These are phyloP conservation scores for Entomobrya multifasciata DNA, from an alignment of 2,888 invertebrate genomes.

Conservation along the genomic window DNA sequence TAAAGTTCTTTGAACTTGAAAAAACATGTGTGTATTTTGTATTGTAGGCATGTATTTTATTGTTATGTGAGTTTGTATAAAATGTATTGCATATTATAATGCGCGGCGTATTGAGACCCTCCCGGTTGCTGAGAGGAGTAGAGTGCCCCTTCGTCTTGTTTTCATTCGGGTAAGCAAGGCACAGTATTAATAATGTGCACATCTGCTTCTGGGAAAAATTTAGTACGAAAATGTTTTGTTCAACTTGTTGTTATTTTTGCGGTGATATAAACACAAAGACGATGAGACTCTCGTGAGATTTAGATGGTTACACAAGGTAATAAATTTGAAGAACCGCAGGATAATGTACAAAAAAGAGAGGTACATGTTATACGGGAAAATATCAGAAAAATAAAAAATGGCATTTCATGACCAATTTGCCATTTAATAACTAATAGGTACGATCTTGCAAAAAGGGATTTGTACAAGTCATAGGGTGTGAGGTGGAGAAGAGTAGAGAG, in stretches of 20 bases:
- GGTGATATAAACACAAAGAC: conserved; percentile 38
- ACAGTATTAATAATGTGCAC: background rate
- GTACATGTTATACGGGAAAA: background rate
- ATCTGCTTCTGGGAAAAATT: conserved; percentile 35
- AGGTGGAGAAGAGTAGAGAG: too few species aligned
- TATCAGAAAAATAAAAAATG: background rate
- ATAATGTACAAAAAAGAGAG: background rate
- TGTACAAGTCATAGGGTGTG: background rate
- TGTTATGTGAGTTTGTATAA: background rate
- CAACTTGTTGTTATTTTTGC: conserved; percentile 43
- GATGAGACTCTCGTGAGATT: background rate
- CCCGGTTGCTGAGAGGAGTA: background rate
- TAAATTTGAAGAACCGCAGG: conserved; percentile 10
- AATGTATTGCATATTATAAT: conserved; percentile 5
- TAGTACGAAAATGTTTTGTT: conserved; percentile 20
- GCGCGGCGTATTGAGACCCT: conserved; percentile 5
- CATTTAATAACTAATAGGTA: background rate
- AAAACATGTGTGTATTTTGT: conserved; percentile 44
- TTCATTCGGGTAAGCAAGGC: conserved; percentile 18
- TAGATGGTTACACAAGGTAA: conserved; percentile 6
- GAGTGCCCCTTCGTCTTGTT: conserved; percentile 41
- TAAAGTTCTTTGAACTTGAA: conserved; percentile 74
- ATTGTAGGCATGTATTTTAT: background rate
- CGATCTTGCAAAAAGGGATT: background rate
- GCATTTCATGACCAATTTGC: conserved; percentile 38